Conservation (phyloP, 2,888 invertebrate species). For the Mimumesa dahlbomi region DNA sequence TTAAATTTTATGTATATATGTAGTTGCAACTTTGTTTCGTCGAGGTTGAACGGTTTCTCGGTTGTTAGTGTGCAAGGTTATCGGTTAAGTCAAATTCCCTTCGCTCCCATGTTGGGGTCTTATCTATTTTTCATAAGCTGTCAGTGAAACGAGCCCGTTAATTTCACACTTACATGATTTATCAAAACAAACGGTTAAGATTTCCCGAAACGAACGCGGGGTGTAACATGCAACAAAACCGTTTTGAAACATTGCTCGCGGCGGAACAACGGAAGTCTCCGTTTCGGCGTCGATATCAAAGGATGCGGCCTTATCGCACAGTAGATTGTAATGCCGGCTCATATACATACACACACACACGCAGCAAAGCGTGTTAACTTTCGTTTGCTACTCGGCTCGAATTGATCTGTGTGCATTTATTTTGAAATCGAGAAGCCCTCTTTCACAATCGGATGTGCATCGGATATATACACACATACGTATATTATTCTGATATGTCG, state of each 20-base stretch:
- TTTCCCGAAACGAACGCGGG: not conserved
- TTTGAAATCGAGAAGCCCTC: not conserved
- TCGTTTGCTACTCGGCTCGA: not conserved
- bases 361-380: not conserved
- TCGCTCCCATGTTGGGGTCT: not conserved
- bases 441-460: constrained; percentile 3
- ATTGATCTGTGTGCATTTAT: constrained; percentile 2
- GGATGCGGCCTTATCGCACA: constrained; percentile 57
- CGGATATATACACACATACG: too few relatives aligned
- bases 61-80: constrained; percentile 10
- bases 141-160: not conserved
- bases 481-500: too few relatives aligned
- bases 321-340: constrained; percentile 38
- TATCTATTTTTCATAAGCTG: not conserved
- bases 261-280: constrained; percentile 41
- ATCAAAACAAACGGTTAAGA: not conserved
- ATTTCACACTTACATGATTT: not conserved
- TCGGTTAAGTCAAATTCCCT: not conserved
- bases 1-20: too few relatives aligned
- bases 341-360: too few relatives aligned
- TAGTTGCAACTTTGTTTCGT: not conserved
- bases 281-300: constrained; percentile 52
- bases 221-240: not conserved
- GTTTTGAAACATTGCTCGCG: constrained; percentile 7
- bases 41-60: not conserved